Percentiles rank a stretch among this genome's conserved stretches.
phyloP scores from a whole-genome alignment of 92 coral and sea anemone genomes.

The Parazoanthus atlanticus region DNA sequence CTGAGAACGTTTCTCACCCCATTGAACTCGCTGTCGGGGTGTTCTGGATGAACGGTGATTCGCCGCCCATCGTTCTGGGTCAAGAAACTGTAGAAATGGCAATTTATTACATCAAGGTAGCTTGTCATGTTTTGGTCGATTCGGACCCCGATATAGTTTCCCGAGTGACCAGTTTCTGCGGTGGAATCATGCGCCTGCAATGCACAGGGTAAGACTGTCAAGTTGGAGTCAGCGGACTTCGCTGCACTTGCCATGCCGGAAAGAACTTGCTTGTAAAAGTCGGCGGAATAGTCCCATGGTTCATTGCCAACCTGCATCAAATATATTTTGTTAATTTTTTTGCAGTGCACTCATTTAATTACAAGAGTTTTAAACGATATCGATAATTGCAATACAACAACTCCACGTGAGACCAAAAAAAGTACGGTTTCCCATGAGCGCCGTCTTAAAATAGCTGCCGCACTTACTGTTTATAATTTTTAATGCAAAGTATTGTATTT shows the following conservation, averaged over 20 bases:
- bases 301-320: slow-evolving; percentile 32
- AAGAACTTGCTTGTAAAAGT: slow-evolving; percentile 34
- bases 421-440: no score
- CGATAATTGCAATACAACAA: no score
- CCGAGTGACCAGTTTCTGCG: slow-evolving; percentile 9
- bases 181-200: slow-evolving; percentile 38
- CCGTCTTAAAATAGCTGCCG: no score
- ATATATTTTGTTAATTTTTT: neutral
- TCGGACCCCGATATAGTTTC: slow-evolving; percentile 43
- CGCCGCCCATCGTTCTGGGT: slow-evolving; percentile 37
- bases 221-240: slow-evolving; percentile 14
- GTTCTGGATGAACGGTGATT: slow-evolving; percentile 34
- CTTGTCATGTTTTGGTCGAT: slow-evolving; percentile 28
- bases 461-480: no score
- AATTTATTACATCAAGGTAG: slow-evolving; percentile 29
- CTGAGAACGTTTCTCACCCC: slow-evolving; percentile 9
- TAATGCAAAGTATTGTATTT: no score
- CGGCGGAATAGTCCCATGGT: slow-evolving; percentile 32
- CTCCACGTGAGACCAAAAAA: no score
- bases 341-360: no score
- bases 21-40: slow-evolving; percentile 42
- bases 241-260: slow-evolving; percentile 25
- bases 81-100: slow-evolving; percentile 33
- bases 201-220: slow-evolving; percentile 47
- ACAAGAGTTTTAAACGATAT: no score